A percentile compares a stretch with the other conserved stretches of the same genome.
These are phyloP conservation scores for Nothocercus julius DNA, from an alignment of 2,113 vertebrate species.

Conservation along the genomic window DNA sequence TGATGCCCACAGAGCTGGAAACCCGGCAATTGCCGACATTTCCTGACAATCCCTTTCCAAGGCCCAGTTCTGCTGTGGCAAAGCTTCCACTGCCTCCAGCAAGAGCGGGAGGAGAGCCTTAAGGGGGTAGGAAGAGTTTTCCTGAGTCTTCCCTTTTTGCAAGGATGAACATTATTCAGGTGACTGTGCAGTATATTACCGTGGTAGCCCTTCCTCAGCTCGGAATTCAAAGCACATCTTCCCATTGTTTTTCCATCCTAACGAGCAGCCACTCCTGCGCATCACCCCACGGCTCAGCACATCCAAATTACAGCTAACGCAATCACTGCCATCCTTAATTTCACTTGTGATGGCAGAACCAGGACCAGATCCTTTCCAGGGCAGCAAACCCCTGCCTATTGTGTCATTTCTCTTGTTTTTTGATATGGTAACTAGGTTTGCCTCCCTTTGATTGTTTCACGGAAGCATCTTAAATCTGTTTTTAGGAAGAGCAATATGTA, in stretches of 20 bases:
- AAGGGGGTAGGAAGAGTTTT: constrained; percentile 8
- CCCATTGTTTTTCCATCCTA: constrained; percentile 29
- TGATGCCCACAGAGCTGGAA: not conserved
- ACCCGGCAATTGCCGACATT: not conserved
- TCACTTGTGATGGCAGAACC: constrained; percentile 45
- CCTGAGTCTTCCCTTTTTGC: constrained; percentile 29
- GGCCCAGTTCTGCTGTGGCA: not conserved
- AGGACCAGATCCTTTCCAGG: constrained; percentile 33
- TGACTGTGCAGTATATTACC: constrained; percentile 30
- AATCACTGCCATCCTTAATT: constrained; percentile 40
- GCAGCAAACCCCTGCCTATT: not conserved
- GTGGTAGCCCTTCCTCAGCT: constrained; percentile 29
- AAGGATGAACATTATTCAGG: constrained; percentile 7
- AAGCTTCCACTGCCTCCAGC: not conserved
- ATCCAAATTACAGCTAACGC: constrained; percentile 50
- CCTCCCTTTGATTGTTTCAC: not conserved
- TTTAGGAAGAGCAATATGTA: constrained; percentile 10
- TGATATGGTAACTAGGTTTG: not conserved
- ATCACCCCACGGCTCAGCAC: constrained; percentile 29
- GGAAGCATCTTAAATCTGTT: not conserved
- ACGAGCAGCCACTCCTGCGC: constrained; percentile 6
- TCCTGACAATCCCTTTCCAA: not conserved
- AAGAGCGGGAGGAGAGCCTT: not conserved
- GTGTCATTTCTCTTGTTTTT: constrained; percentile 13
- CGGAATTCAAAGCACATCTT: constrained; percentile 55